phyloP scores from a whole-genome alignment of 1,140 invertebrate genomes.

The Chionoecetes opilio region DNA sequence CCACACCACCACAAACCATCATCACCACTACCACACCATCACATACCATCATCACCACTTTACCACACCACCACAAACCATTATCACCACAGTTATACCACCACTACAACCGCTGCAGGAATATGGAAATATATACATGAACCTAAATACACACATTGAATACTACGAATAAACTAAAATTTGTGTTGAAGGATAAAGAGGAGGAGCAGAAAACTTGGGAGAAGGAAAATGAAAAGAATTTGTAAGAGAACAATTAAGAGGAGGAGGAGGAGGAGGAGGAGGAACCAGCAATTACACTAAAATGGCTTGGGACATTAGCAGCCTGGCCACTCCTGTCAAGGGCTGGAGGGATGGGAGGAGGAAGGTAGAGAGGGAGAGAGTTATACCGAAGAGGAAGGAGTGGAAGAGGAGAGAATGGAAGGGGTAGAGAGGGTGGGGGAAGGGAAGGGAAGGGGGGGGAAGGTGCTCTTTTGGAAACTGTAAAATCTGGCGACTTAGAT shows the following conservation, averaged over 20 bases:
- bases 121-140: too few species aligned
- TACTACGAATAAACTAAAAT: background rate
- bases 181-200: background rate
- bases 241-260: background rate
- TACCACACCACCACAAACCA: too few species aligned
- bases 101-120: background rate
- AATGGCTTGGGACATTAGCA: conserved; percentile 64
- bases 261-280: background rate
- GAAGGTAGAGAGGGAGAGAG: background rate
- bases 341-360: background rate
- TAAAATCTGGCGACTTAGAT: conserved; percentile 66
- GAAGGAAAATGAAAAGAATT: conserved; percentile 9
- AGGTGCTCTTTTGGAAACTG: conserved; percentile 37
- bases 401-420: too few species aligned
- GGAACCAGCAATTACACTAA: conserved; percentile 56
- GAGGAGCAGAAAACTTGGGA: background rate
- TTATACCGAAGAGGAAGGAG: background rate
- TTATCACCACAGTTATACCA: background rate
- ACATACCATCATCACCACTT: background rate
- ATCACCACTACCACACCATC: background rate
- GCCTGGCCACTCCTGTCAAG: background rate
- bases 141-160: background rate
- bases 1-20: too few species aligned
- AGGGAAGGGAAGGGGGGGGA: background rate
- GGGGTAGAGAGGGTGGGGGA: too few species aligned